A percentile compares a stretch with the other conserved stretches of the same genome.
Evolutionary conservation across 2,888 invertebrate species (phyloP).

Genomic region (Nezara viridula): DNA sequence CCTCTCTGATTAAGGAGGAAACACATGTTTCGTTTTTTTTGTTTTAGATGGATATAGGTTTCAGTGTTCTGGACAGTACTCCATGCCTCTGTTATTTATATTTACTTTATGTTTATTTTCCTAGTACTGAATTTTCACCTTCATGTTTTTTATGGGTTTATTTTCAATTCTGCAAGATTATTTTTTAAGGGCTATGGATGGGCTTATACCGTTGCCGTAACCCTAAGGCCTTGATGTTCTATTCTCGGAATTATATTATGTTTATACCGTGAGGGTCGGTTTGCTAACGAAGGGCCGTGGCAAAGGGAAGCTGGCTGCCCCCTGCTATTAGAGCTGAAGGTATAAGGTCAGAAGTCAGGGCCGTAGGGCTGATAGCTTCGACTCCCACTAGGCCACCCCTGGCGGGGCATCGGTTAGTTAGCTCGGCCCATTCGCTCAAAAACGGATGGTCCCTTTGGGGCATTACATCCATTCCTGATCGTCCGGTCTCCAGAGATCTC

Average conservation of each 20-base stretch:
- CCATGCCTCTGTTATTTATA: too few relatives aligned
- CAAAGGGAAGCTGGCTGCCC: background rate
- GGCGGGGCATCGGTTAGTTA: background rate
- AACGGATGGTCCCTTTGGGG: background rate
- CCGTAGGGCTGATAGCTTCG: background rate
- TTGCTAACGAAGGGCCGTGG: background rate
- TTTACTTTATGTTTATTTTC: too few relatives aligned
- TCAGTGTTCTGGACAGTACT: too few relatives aligned
- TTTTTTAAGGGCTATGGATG: too few relatives aligned
- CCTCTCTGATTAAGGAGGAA: too few relatives aligned
- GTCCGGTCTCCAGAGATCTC: background rate
- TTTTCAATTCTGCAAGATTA: too few relatives aligned
- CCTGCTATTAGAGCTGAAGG: conserved; percentile 8
- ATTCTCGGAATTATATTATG: background rate
- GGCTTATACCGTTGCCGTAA: too few relatives aligned
- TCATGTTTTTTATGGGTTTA: too few relatives aligned
- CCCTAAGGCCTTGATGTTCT: too few relatives aligned
- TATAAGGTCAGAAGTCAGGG: conserved; percentile 59
- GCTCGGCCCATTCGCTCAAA: background rate
- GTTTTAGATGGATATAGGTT: too few relatives aligned
- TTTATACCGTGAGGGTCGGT: background rate
- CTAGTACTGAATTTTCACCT: too few relatives aligned
- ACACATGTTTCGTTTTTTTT: too few relatives aligned
- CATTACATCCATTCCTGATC: background rate
- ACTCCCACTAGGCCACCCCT: background rate